These are phyloP conservation scores for Phoxinus phoxinus DNA, from an alignment of 2,113 vertebrate genomes.

Conservation along the genomic window DNA sequence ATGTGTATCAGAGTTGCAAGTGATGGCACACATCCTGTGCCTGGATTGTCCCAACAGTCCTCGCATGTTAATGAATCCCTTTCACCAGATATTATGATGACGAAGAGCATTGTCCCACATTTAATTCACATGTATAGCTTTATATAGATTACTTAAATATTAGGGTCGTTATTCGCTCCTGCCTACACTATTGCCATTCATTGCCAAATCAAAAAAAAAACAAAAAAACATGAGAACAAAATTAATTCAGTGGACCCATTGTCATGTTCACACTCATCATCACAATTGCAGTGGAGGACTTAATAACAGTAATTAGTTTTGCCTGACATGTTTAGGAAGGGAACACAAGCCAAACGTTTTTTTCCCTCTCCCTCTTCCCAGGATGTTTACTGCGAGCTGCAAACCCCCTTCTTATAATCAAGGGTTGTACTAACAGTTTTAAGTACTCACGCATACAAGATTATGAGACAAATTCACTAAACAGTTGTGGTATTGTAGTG, in stretches of 20 bases:
- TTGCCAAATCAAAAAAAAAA: background rate
- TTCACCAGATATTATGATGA: background rate
- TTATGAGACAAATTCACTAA: background rate
- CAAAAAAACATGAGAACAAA: background rate
- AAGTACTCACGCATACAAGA: constrained; percentile 2
- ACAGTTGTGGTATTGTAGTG: background rate
- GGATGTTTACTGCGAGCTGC: constrained; percentile 15
- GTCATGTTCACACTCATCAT: constrained; percentile 32
- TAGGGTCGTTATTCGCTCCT: background rate
- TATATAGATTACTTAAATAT: background rate
- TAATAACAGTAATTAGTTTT: constrained; percentile 57
- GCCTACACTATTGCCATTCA: background rate
- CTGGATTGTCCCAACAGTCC: background rate
- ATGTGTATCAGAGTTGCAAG: background rate
- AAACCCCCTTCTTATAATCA: constrained; percentile 2
- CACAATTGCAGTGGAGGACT: constrained; percentile 34
- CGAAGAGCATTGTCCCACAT: background rate
- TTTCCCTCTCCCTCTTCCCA: background rate
- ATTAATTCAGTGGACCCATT: constrained; percentile 33
- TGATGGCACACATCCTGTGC: background rate
- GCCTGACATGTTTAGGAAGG: constrained; percentile 40
- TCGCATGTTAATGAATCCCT: background rate
- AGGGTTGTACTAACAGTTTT: constrained; percentile 3
- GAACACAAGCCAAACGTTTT: constrained; percentile 1
- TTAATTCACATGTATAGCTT: background rate